Evolutionary conservation across 2,797 vertebrate species (phyloP).

Genomic region (Babyrousa celebensis): DNA sequence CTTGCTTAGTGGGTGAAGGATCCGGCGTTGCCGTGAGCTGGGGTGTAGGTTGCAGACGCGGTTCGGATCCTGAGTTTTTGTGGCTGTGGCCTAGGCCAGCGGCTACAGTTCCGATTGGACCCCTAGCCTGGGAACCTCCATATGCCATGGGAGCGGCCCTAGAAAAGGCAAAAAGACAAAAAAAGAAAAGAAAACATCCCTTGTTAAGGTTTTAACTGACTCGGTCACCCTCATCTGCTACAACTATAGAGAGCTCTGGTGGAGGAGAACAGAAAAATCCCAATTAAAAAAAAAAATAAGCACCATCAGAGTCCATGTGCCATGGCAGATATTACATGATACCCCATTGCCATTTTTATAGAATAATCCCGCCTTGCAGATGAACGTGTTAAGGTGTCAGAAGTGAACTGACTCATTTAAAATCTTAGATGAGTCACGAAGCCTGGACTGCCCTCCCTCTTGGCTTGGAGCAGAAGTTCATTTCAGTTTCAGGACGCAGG

Average conservation of each 20-base stretch:
- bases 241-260: background rate
- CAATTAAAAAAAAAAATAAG: background rate
- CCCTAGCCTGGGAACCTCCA: too few species aligned
- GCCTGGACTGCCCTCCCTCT: background rate
- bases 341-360: background rate
- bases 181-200: background rate
- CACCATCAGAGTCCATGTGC: background rate
- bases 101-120: too few species aligned
- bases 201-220: background rate
- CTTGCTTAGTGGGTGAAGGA: too few species aligned
- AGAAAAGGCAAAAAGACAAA: too few species aligned
- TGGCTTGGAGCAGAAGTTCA: background rate
- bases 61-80: too few species aligned
- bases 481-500: background rate
- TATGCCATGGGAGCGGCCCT: too few species aligned
- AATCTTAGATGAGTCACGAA: background rate
- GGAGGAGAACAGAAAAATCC: conserved; percentile 23
- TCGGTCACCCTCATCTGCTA: background rate
- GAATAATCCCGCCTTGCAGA: background rate
- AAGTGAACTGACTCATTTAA: background rate
- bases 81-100: too few species aligned
- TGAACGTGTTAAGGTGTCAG: background rate
- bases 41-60: too few species aligned
- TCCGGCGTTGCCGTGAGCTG: too few species aligned
- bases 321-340: fast-evolving